A percentile compares a stretch with the other conserved stretches of the same genome.
phyloP scores from a whole-genome alignment of 2,113 vertebrate genomes.

The Leptocoma aspasia region DNA sequence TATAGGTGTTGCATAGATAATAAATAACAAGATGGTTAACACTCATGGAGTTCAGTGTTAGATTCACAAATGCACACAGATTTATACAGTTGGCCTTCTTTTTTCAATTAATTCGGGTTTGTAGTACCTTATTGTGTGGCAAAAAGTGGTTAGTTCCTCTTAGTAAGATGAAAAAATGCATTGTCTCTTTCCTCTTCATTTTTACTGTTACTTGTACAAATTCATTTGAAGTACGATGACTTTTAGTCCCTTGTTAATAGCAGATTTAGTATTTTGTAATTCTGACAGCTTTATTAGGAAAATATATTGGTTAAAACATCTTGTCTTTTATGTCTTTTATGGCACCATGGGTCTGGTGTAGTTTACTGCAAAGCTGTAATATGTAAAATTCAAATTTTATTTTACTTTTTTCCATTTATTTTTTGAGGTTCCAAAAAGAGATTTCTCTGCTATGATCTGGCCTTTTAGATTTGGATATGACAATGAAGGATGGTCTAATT shows the following conservation, averaged over 20 bases:
- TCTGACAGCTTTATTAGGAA: neutral
- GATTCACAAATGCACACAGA: neutral
- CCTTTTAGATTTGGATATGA: conserved; percentile 76
- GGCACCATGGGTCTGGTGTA: neutral
- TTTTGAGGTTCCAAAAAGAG: conserved; percentile 55
- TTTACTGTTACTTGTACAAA: neutral
- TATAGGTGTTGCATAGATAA: neutral
- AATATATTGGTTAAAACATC: neutral
- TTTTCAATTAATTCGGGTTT: neutral
- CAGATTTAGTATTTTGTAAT: neutral
- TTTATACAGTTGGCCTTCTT: neutral
- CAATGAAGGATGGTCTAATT: conserved; percentile 73
- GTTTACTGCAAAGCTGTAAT: neutral
- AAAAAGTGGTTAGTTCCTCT: neutral
- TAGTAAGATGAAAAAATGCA: neutral
- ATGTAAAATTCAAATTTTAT: neutral
- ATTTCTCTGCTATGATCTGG: conserved; percentile 76
- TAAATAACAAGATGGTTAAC: neutral
- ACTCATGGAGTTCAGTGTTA: neutral
- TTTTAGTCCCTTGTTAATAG: neutral
- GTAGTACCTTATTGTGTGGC: neutral
- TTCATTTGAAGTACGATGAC: neutral
- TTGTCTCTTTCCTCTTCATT: neutral
- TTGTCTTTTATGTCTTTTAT: neutral
- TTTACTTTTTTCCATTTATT: neutral